Evolutionary conservation across 2,797 vertebrate species (phyloP).

Genomic region (Onychomys leucogaster): DNA sequence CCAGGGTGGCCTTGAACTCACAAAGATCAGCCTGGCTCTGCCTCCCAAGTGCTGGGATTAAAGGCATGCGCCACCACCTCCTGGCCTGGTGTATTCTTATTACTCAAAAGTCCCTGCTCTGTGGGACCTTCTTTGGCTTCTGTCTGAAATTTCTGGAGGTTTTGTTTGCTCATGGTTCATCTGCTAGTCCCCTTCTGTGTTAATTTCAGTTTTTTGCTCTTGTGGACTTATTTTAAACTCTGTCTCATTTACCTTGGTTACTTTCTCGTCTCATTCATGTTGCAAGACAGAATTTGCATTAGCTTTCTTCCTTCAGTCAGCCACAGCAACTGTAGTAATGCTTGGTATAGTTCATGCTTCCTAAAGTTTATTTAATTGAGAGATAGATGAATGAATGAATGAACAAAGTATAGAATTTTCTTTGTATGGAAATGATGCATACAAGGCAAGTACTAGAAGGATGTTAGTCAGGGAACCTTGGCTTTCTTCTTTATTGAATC

Average conservation of each 20-base stretch:
- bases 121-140: background rate
- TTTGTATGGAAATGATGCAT: background rate
- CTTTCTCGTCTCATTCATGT: background rate
- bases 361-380: background rate
- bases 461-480: background rate
- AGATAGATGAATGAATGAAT: background rate
- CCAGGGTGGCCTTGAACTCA: too few relatives aligned
- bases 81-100: background rate
- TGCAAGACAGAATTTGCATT: background rate
- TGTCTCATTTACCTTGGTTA: background rate
- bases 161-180: background rate
- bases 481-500: background rate
- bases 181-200: background rate
- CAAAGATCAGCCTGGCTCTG: too few relatives aligned
- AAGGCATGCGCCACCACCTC: too few relatives aligned
- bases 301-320: background rate
- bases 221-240: background rate
- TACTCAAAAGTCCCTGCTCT: background rate
- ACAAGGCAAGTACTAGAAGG: background rate
- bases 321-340: background rate
- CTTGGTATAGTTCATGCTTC: background rate
- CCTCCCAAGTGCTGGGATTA: too few relatives aligned
- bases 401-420: background rate
- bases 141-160: background rate
- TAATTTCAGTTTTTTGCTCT: background rate